Evolutionary conservation across 2,797 vertebrate species (phyloP), one percentile per base, ranked within the genome.

Genomic region (Pempheris klunzingeri): DNA sequence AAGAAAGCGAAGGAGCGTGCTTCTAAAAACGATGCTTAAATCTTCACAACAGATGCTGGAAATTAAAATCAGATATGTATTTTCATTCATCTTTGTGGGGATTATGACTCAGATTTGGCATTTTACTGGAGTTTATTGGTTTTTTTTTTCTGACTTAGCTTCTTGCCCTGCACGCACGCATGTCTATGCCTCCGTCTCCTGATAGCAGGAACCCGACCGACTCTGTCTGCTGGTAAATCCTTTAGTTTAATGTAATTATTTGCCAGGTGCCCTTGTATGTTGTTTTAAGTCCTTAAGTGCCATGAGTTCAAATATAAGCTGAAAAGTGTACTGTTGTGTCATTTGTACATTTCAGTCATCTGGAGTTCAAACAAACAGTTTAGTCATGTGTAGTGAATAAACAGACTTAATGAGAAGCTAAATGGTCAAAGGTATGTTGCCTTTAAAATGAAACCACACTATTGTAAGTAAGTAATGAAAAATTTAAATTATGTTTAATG

Each of bases 391-490:
- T 0, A 1, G 13, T 6, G 9, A 49, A 55, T 44, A 50, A 9
- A 18, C 5, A 54, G 10, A 24, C 9, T 11, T 43, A 49, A 57
- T 70, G 34, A 55, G 11, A 53, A 43, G 9, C 2, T 41, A 0
- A 14, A 14, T 24, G 22, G 14, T 65, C 18, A 38, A 41, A 50
- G 14, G 5, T 32, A 2, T 32, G 3, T 52, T 14, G 0, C 9
- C 28, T 44, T 67, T 47, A 47, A 79, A 71, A 10, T 20, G 26
- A 32, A 38, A 53, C 32, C 13, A 73, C 64, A 34, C 36, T 62
- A 15, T 62, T 36, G 44, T 61, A 32, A 46, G 1, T 52, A n/a
- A 53, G 24, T 34, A 50, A 66, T 47, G n/a, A n/a, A n/a, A n/a
- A n/a, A n/a, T n/a, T n/a, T n/a, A n/a, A n/a, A n/a, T n/a, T n/a